Conservation (phyloP, 2,797 vertebrate genomes). For the Naso thynnoides region DNA sequence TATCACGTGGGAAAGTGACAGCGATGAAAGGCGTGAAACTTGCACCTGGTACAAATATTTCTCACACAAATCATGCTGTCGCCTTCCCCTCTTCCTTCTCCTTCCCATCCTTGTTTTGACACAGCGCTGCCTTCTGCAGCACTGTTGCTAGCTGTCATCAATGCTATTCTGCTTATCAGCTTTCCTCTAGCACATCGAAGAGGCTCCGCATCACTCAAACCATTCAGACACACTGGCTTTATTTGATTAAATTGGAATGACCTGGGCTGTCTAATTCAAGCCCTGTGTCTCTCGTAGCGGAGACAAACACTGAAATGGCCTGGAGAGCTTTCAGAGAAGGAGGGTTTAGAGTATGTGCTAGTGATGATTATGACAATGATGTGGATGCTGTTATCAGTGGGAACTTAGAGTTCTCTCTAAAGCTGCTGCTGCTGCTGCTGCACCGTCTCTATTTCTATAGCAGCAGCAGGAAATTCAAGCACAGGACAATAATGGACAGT, state of each 20-base stretch:
- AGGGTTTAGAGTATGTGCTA: slow-evolving; percentile 31
- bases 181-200: slow-evolving; percentile 53
- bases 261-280: slow-evolving; percentile 55
- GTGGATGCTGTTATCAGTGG: slow-evolving; percentile 39
- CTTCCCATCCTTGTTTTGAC: slow-evolving; percentile 44
- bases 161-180: slow-evolving; percentile 54
- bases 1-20: slow-evolving; percentile 57
- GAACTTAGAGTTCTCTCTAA: slow-evolving; percentile 43
- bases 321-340: slow-evolving; percentile 39
- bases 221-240: slow-evolving; percentile 56
- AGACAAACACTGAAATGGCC: slow-evolving; percentile 39
- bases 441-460: slow-evolving; percentile 20
- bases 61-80: slow-evolving; percentile 48
- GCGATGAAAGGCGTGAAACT: slow-evolving; percentile 60
- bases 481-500: slow-evolving; percentile 2
- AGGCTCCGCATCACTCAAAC: slow-evolving; percentile 47
- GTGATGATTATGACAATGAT: slow-evolving; percentile 40
- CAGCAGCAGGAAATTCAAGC: slow-evolving; percentile 26
- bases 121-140: slow-evolving; percentile 49
- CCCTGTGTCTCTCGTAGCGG: slow-evolving; percentile 33
- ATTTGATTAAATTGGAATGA: slow-evolving; percentile 62
- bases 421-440: slow-evolving; percentile 29
- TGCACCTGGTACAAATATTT: slow-evolving; percentile 58
- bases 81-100: slow-evolving; percentile 29
- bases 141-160: slow-evolving; percentile 57